These are phyloP conservation scores for Aurelia sp. DNA, from an alignment of 30 jellyfish, hydroid and myxozoan genomes.

Conservation along the genomic window DNA sequence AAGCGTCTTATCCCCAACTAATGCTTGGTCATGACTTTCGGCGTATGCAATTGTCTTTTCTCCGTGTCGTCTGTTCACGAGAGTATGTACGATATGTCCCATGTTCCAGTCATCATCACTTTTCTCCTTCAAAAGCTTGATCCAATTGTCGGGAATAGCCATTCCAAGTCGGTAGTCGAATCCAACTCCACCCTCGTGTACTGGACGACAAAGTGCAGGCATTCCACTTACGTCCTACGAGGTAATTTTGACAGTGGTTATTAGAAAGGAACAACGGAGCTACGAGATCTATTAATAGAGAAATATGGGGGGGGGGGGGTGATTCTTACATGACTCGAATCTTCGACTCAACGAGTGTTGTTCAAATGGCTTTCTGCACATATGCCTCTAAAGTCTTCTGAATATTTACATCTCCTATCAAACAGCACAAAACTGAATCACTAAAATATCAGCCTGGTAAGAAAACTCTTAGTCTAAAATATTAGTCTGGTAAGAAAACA, in stretches of 20 bases:
- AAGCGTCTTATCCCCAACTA: conserved; percentile 98
- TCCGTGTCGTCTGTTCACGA: conserved; percentile 85
- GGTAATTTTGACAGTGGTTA: neutral
- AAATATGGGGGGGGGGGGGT: too few species aligned
- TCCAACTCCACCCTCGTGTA: conserved; percentile 95
- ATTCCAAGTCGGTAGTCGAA: conserved; percentile 95
- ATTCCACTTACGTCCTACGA: conserved; percentile 96
- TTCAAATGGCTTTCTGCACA: too few species aligned
- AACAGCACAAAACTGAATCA: too few species aligned
- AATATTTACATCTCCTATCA: too few species aligned
- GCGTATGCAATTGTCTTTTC: conserved; percentile 94
- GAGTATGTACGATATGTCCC: conserved; percentile 86
- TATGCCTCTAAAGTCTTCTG: too few species aligned
- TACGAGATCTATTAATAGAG: too few species aligned
- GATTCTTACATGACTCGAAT: too few species aligned
- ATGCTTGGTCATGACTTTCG: conserved; percentile 99
- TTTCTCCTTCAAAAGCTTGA: conserved; percentile 83
- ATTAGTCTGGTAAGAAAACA: too few species aligned
- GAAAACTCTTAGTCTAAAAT: too few species aligned
- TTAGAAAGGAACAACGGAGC: too few species aligned
- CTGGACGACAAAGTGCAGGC: conserved; percentile 99
- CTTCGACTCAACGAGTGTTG: too few species aligned
- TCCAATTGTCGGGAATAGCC: conserved; percentile 99
- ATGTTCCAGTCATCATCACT: conserved; percentile 93
- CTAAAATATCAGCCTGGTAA: too few species aligned